Percentiles rank a stretch among this genome's conserved stretches.
These are phyloP conservation scores for Diabrotica balteata DNA, from an alignment of 2,888 invertebrate genomes.

Conservation along the genomic window DNA sequence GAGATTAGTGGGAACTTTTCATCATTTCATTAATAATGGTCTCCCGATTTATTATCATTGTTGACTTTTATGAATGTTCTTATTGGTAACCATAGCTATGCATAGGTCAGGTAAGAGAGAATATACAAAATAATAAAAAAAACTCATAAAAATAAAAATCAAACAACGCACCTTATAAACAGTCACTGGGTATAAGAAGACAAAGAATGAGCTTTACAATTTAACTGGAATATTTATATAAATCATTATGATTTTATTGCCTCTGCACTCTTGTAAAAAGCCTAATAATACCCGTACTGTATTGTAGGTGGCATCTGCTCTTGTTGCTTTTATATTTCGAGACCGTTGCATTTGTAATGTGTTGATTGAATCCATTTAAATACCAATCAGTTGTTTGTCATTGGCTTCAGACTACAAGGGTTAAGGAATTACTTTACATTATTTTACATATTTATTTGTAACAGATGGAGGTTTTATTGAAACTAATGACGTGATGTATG, in stretches of 20 bases:
- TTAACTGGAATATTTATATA: too few relatives aligned
- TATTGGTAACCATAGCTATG: too few relatives aligned
- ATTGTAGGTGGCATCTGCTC: slow-evolving; percentile 7
- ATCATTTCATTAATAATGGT: too few relatives aligned
- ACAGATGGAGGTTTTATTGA: slow-evolving; percentile 1
- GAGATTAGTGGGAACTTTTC: too few relatives aligned
- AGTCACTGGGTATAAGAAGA: too few relatives aligned
- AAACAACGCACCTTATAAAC: too few relatives aligned
- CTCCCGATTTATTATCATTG: too few relatives aligned
- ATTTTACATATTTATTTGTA: slow-evolving; percentile 11
- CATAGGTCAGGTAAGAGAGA: too few relatives aligned
- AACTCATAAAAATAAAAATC: too few relatives aligned
- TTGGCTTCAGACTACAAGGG: slow-evolving; percentile 7
- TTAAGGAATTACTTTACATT: slow-evolving; percentile 3
- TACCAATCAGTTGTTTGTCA: slow-evolving; percentile 25
- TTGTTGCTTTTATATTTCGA: slow-evolving; percentile 10
- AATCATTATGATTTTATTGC: slow-evolving; percentile 2
- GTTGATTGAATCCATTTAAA: slow-evolving; percentile 25
- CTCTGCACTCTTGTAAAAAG: not conserved
- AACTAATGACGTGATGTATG: slow-evolving; percentile 1
- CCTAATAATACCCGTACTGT: not conserved
- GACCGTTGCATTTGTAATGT: slow-evolving; percentile 8
- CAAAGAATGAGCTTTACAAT: too few relatives aligned
- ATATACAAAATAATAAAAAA: too few relatives aligned
- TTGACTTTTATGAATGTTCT: too few relatives aligned